Evolutionary conservation across 2,888 invertebrate genomes (phyloP).

Genomic region (Rhamnusium bicolor): DNA sequence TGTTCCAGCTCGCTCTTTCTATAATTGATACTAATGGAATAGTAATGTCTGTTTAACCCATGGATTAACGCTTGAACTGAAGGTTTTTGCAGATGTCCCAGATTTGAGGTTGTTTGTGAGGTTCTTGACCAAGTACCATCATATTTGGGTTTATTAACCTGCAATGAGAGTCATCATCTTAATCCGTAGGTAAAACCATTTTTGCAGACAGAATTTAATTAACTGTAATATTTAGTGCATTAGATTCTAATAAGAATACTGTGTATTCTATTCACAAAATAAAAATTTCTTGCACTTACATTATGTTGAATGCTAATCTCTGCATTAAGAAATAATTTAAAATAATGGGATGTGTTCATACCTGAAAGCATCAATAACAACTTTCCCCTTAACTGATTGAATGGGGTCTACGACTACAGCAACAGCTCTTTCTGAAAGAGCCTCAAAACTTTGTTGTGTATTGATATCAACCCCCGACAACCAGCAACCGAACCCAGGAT

Average conservation of each 20-base stretch:
- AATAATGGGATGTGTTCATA: slow-evolving; percentile 41
- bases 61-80: slow-evolving; percentile 99
- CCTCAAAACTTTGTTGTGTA: slow-evolving; percentile 99
- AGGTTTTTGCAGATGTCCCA: slow-evolving; percentile 98
- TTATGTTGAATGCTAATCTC: too few relatives aligned
- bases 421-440: slow-evolving; percentile 97
- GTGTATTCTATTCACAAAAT: too few relatives aligned
- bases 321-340: slow-evolving; percentile 13
- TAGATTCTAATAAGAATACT: too few relatives aligned
- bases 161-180: slow-evolving; percentile 7
- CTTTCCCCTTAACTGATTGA: slow-evolving; percentile 99
- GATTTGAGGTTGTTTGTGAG: slow-evolving; percentile 98
- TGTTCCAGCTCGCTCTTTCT: slow-evolving; percentile 99
- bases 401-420: slow-evolving; percentile 99
- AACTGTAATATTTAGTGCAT: too few relatives aligned
- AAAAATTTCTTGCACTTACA: too few relatives aligned
- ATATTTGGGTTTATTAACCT: slow-evolving; percentile 99
- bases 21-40: slow-evolving; percentile 99
- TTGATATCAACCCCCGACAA: slow-evolving; percentile 99
- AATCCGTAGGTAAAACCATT: too few relatives aligned
- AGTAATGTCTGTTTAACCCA: slow-evolving; percentile 98
- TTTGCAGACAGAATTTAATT: too few relatives aligned
- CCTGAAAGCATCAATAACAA: slow-evolving; percentile 98
- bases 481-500: slow-evolving; percentile 99
- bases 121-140: slow-evolving; percentile 99